A percentile compares a stretch with the other conserved stretches of the same genome.
Conservation (phyloP, 2,113 vertebrate genomes). For the Columba janthina region DNA sequence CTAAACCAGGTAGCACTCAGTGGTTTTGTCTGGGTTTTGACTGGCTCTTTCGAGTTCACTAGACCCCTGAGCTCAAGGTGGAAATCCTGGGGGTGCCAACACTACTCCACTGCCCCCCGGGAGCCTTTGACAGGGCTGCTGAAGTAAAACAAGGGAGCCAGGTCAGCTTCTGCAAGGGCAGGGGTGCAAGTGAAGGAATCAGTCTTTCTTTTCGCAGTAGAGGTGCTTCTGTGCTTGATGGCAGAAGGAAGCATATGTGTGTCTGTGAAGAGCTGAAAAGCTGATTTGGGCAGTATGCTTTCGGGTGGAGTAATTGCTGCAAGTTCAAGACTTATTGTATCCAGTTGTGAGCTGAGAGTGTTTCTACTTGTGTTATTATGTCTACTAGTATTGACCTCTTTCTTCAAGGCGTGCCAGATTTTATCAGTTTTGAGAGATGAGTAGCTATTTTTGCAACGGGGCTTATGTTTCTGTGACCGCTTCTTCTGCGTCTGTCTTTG, state of each 20-base stretch:
- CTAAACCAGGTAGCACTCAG: background rate
- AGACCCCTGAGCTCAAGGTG: background rate
- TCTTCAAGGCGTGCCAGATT: background rate
- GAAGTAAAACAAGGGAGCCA: accelerated
- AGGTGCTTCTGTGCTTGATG: background rate
- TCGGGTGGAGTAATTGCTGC: background rate
- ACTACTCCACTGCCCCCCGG: accelerated
- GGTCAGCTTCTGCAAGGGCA: background rate
- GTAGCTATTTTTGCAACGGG: background rate
- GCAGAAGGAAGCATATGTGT: background rate
- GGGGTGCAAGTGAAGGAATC: background rate
- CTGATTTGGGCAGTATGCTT: background rate
- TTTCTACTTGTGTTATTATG: background rate
- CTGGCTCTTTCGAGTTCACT: background rate
- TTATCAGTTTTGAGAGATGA: constrained; percentile 7
- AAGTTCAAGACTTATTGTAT: background rate
- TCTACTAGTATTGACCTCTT: background rate
- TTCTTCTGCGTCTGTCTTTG: background rate
- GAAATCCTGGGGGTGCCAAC: background rate
- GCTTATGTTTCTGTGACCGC: background rate
- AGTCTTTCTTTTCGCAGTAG: background rate
- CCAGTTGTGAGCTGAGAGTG: background rate
- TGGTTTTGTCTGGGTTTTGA: background rate
- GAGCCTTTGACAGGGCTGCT: background rate
- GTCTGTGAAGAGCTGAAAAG: background rate